Conservation (phyloP, 1,140 invertebrate genomes). For the Drosophila varians region DNA sequence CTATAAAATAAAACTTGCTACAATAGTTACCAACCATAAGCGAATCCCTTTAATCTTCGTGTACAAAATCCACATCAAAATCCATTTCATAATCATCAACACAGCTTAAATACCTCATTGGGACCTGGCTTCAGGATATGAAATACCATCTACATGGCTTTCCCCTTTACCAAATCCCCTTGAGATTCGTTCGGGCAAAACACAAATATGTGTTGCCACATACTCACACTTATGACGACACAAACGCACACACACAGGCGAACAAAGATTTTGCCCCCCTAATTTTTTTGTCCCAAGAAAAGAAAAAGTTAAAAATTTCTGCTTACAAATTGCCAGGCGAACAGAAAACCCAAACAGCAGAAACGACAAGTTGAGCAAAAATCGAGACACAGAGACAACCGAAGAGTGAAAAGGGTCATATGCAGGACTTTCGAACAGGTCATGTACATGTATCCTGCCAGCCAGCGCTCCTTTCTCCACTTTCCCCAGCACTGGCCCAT, state of each 20-base stretch:
- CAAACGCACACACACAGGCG: neutral
- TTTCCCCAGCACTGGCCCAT: conserved; percentile 3
- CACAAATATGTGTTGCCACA: conserved; percentile 10
- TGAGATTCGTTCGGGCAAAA: neutral
- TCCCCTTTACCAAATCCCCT: conserved; percentile 6
- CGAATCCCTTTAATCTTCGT: conserved; percentile 2
- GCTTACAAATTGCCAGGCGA: conserved; percentile 58
- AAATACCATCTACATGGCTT: conserved; percentile 18
- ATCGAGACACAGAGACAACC: neutral
- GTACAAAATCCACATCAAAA: conserved; percentile 8
- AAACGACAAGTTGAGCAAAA: conserved; percentile 4
- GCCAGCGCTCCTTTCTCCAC: neutral
- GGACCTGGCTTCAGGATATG: conserved; percentile 10
- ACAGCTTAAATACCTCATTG: conserved; percentile 36
- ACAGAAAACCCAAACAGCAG: conserved; percentile 40
- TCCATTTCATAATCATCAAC: conserved; percentile 38
- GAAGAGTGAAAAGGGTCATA: conserved; percentile 8
- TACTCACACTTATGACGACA: conserved; percentile 2
- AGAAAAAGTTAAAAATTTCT: conserved; percentile 62
- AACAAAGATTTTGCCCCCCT: conserved; percentile 1
- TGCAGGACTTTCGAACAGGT: conserved; percentile 37
- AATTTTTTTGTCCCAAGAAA: conserved; percentile 9
- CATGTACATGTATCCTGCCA: conserved; percentile 30
- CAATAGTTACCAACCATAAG: too few relatives aligned
- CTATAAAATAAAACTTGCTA: too few relatives aligned